Conservation (phyloP, 2,888 invertebrate species). For the Zelleria hepariella region DNA sequence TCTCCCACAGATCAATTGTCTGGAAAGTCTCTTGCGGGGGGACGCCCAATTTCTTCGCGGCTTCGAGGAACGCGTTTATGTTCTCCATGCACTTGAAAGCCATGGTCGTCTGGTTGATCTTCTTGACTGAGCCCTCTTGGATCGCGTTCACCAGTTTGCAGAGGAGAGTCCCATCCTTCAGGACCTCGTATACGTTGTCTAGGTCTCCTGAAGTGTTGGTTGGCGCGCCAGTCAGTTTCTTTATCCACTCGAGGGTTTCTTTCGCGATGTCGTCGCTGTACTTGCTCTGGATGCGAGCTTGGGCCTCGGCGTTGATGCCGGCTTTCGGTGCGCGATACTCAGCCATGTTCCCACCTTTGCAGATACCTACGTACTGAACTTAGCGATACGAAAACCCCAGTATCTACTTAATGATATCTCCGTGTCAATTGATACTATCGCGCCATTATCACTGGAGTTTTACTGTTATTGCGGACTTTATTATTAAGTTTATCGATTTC, state of each 20-base stretch:
- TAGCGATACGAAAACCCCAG: conserved; percentile 42
- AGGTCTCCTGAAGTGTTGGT: conserved; percentile 88
- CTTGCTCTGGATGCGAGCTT: conserved; percentile 88
- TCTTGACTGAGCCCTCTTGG: conserved; percentile 90
- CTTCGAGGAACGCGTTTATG: conserved; percentile 92
- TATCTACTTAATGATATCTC: conserved; percentile 45
- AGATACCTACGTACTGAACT: conserved; percentile 61
- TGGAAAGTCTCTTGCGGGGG: conserved; percentile 96
- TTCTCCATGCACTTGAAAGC: conserved; percentile 99
- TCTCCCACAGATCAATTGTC: conserved; percentile 98
- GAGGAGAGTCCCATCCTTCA: conserved; percentile 91
- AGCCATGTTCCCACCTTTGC: conserved; percentile 52
- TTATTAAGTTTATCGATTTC: neutral
- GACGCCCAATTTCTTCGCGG: conserved; percentile 88
- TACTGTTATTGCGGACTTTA: neutral
- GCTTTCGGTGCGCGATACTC: conserved; percentile 63
- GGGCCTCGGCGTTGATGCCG: conserved; percentile 66
- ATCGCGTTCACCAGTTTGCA: conserved; percentile 92
- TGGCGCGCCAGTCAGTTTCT: conserved; percentile 84
- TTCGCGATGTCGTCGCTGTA: conserved; percentile 94
- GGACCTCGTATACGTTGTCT: conserved; percentile 89
- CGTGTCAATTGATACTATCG: conserved; percentile 7
- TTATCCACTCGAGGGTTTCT: conserved; percentile 95
- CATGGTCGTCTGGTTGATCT: conserved; percentile 90
- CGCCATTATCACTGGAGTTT: neutral